Base-by-base conservation (phyloP, 2,888 invertebrate species). In the Nomada ferruginata region DNA sequence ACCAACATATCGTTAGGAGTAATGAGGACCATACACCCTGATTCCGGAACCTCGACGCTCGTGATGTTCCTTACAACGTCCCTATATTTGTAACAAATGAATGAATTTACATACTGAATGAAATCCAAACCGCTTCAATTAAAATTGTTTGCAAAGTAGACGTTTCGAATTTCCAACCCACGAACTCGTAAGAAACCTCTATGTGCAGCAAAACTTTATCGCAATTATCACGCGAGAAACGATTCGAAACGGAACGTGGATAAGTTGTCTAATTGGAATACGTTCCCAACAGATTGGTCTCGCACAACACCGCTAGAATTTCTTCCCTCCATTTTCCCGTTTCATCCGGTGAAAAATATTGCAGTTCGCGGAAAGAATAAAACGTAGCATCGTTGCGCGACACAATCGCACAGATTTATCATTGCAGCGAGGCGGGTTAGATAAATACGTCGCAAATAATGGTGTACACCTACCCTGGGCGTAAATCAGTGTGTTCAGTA, bases 401-500 rank as follows among this genome's bases (percentile, higher is more conserved):
- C 36, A 50, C 20, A 23, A 73, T 64, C 20, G 59, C 29, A 9
- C 9, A 3, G n/a, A 53, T 74, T 59, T 42, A 44, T 53, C 59
- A n/a, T 13, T 7, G 13, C 18, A 10, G 11, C 10, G 59, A 23
- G 2, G 13, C 36, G 15, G 4, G 42, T 59, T 36, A 7, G 18
- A 9, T 53, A 47, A 57, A 29, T 11, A 29, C 20, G 18, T 9
- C 7, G 13, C 0, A 42, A 23, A 11, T 47, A 42, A 53, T 60
- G 15, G 11, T 29, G 50, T 53, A 18, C 20, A 55, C 87, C 88
- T 79, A 91, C 91, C 82, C 82, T 7, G 64, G 71, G 23, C 36
- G 42, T 7, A 82, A 15, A 50, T 29, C 53, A 53, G 76, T 66
- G 13, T 76, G 64, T 0, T 68, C 50, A 52, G 95, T 95, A 13